Evolutionary conservation across 2,113 vertebrate genomes (phyloP).

Genomic region (Gymnorhina tibicen): DNA sequence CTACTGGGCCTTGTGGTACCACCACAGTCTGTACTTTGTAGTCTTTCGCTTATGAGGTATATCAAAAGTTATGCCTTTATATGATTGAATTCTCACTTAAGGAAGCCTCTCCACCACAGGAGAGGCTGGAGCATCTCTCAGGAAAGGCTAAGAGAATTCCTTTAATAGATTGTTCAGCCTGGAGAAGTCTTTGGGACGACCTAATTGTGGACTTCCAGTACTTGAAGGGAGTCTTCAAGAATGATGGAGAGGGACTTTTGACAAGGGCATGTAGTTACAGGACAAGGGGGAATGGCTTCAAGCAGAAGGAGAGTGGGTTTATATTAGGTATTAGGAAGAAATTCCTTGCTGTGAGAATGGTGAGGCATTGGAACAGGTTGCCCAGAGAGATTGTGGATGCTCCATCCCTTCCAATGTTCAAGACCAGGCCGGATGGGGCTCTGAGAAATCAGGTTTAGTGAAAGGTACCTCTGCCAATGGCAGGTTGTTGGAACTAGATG

Average conservation of each 20-base stretch:
- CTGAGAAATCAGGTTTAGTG: background rate
- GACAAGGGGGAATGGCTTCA: background rate
- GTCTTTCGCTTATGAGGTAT: background rate
- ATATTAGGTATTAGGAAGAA: background rate
- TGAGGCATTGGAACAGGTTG: fast-evolving
- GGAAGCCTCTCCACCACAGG: background rate
- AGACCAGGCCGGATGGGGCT: too few relatives aligned
- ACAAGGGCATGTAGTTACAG: background rate
- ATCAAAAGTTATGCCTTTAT: background rate
- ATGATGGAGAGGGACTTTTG: background rate
- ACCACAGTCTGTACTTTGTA: background rate
- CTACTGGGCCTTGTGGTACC: background rate
- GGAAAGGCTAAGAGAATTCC: background rate
- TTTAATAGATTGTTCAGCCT: background rate
- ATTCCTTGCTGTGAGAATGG: background rate
- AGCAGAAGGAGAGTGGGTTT: background rate
- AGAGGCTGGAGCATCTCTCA: background rate
- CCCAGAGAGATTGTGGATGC: background rate
- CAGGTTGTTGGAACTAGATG: background rate
- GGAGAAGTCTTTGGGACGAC: background rate
- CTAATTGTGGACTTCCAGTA: background rate
- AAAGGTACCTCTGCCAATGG: background rate
- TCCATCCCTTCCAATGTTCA: background rate
- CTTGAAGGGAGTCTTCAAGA: background rate
- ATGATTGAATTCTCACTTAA: background rate